Evolutionary conservation across 1,140 invertebrate species (phyloP), one percentile per base, ranked within the genome.

Genomic region (Hycleus cichorii): DNA sequence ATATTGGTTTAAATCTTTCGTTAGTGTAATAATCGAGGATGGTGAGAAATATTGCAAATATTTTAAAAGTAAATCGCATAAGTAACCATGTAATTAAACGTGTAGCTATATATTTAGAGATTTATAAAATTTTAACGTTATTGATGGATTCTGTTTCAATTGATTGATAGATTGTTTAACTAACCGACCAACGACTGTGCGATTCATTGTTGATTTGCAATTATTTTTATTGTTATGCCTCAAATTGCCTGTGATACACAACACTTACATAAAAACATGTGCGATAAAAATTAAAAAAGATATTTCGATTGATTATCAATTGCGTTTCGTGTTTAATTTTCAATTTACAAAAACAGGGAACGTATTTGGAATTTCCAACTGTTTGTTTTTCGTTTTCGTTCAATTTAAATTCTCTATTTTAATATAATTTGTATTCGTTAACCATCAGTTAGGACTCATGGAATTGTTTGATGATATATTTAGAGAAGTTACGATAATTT

Each of bases 221-320:
- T 52, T 43, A 39, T 42, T 58, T 57, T 53, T 39, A 57, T 60
- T 60, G 53, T 59, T 60, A 66, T 55, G 60, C 61, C 62, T 64
- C 65, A 63, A 66, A 64, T 49, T 64, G 62, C 59, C 63, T 66
- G 65, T 66, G 62, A 66, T 64, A 66, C 32, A 24, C 24, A 45
- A 45, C 24, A 12, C 24, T 45, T 45, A 11, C 9, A 45, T 45
- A 45, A 45, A 24, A 45, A 12, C 9, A 12, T 45, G 5, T 45
- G 4, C 11, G 11, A 45, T 11, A 42, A 1, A 42, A 11, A 42
- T 9, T 42, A 42, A 10, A 11, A 32, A 32, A 32, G 32, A 4
- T 5, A 7, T 32, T 32, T 32, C 32, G 32, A 32, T 5, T 7
- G 32, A 45, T 11, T 12, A 45, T 11, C 24, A 9, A 26, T 7